These are phyloP conservation scores for Brienomyrus brachyistius DNA, from an alignment of 2,113 vertebrate species.

Conservation along the genomic window DNA sequence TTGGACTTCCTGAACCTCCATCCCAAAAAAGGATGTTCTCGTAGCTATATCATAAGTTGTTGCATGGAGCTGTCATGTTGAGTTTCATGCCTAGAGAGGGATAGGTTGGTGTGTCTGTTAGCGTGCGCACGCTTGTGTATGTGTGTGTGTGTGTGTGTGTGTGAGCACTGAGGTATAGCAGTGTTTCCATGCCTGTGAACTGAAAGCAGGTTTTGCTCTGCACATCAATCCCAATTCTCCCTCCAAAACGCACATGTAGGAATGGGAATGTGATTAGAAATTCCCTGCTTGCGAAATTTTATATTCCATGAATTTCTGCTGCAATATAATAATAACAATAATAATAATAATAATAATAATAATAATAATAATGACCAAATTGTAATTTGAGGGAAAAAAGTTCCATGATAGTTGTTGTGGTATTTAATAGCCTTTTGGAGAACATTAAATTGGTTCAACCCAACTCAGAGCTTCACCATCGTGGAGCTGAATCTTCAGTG, in stretches of 20 bases:
- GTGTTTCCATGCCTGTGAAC: not conserved
- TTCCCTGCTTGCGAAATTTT: not conserved
- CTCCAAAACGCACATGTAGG: not conserved
- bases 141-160: not conserved
- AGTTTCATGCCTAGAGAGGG: conserved; percentile 21
- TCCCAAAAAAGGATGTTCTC: conserved; percentile 19
- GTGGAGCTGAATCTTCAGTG: not conserved
- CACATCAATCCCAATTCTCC: not conserved
- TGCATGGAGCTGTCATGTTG: conserved; percentile 20
- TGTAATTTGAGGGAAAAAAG: not conserved
- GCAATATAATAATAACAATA: not conserved
- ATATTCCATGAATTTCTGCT: not conserved
- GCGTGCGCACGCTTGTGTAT: not conserved
- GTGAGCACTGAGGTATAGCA: not conserved
- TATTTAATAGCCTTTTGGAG: not conserved
- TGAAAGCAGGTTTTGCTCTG: not conserved
- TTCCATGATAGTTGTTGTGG: not conserved
- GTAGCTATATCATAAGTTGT: conserved; percentile 8
- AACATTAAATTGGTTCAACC: not conserved
- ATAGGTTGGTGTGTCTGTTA: conserved; percentile 5
- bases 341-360: not conserved
- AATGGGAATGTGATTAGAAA: not conserved
- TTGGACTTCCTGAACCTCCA: not conserved
- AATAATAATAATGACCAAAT: not conserved
- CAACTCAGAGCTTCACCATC: not conserved